Base-by-base conservation (phyloP, 2,113 vertebrate species). In the Athene cunicularia region DNA sequence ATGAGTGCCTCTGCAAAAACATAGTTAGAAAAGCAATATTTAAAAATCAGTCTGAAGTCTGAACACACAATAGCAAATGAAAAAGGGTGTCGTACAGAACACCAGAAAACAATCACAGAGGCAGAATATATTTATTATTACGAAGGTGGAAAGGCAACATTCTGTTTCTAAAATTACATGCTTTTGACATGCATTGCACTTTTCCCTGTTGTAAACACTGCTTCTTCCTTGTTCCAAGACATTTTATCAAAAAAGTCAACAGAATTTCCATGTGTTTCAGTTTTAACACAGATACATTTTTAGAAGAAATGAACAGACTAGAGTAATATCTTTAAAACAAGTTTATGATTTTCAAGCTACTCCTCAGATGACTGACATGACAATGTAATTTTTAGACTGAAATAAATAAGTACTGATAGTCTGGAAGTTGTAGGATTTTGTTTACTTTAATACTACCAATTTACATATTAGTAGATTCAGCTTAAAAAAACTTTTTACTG, bases 1-100 rank as follows among this genome's bases (percentile, higher is more conserved):
- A 99, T 99, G 18, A 99, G 98, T 47, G 98, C 98, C 88, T 99
- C 99, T 99, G 98, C 7, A 80, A 66, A 74, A 43, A 19, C 43
- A 43, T 17, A 43, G 43, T 43, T 43, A 55, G 16, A 72, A 95
- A 8, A 70, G 9, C 43, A 86, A 5, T 45, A 81, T 23, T 89
- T 67, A 59, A 50, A 47, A 49, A 6, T 26, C 71, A 9, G 11
- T 55, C 53, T 75, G 58, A 58, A 66, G 39, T 68, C 77, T 52
- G 37, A 50, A 79, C n/a, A 91, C 15, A 73, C 20, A 86, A n/a
- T 3, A 55, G 11, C 53, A 62, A 43, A 23, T 56, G 23, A 73
- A 64, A 39, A 71, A 70, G 28, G 14, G 5, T 10, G 13, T 19
- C 28, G n/a, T 68, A 35, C 26, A 77, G 32, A 60, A 64, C 8